phyloP scores from a whole-genome alignment of 1,140 invertebrate species.

The Musca vetustissima region DNA sequence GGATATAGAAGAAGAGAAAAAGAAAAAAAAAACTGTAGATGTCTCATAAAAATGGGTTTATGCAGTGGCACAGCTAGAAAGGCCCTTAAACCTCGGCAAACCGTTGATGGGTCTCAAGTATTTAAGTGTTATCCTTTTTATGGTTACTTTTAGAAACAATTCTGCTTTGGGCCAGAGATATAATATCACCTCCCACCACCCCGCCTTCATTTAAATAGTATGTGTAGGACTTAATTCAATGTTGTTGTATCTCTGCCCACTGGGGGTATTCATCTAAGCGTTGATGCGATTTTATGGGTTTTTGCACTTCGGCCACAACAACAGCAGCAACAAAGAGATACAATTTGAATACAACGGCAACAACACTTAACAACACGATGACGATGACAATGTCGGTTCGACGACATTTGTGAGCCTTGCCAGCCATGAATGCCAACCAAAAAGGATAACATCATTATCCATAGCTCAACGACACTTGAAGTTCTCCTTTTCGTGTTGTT shows the following conservation, averaged over 20 bases:
- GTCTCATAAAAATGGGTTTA: too few relatives aligned
- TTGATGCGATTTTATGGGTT: slow-evolving; percentile 25
- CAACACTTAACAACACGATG: slow-evolving; percentile 2
- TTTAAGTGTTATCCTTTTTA: slow-evolving; percentile 32
- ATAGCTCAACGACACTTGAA: slow-evolving; percentile 30
- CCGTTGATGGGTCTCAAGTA: slow-evolving; percentile 30
- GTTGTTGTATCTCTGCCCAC: slow-evolving; percentile 10
- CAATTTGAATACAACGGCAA: not conserved
- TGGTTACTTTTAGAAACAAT: slow-evolving; percentile 9
- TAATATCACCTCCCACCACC: not conserved
- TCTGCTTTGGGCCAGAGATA: too few relatives aligned
- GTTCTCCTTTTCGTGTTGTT: slow-evolving; percentile 4
- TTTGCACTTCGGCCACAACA: slow-evolving; percentile 26
- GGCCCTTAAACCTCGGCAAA: too few relatives aligned
- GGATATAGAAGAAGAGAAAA: too few relatives aligned
- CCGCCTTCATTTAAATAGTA: not conserved
- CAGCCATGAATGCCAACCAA: slow-evolving; percentile 19
- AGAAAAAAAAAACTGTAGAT: too few relatives aligned
- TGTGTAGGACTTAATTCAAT: slow-evolving; percentile 12
- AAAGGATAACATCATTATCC: slow-evolving; percentile 29
- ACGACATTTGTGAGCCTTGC: slow-evolving; percentile 27
- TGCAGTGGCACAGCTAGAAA: too few relatives aligned
- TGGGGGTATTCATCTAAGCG: slow-evolving; percentile 4
- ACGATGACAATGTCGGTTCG: slow-evolving; percentile 25
- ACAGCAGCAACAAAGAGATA: not conserved